phyloP scores from a whole-genome alignment of 2,113 vertebrate genomes.

The Neopipo cinnamomea region DNA sequence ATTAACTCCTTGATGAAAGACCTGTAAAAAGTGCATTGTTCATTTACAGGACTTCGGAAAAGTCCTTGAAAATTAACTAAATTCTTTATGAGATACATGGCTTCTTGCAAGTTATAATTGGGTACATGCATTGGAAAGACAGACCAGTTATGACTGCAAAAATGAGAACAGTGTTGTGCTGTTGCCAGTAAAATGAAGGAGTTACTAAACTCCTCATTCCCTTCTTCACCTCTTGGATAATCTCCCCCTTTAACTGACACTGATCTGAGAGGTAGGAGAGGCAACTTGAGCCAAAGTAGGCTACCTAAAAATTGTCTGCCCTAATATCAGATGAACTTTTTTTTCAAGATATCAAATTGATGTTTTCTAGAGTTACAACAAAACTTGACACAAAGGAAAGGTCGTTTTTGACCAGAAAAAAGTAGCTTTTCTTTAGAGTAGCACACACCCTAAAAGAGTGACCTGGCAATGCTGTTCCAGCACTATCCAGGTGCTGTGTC shows the following conservation, averaged over 20 bases:
- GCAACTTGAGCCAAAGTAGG: background rate
- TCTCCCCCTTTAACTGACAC: background rate
- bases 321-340: background rate
- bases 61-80: constrained; percentile 35
- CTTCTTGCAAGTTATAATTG: constrained; percentile 35
- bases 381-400: background rate
- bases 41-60: constrained; percentile 17
- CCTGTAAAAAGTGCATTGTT: constrained; percentile 38
- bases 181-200: background rate
- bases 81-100: constrained; percentile 13
- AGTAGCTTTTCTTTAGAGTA: background rate
- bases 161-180: background rate
- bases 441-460: background rate
- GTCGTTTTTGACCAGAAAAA: background rate
- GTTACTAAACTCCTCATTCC: background rate
- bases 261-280: background rate
- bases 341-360: background rate
- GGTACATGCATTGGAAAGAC: background rate
- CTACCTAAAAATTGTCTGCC: background rate
- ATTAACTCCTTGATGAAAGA: constrained; percentile 64
- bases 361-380: background rate
- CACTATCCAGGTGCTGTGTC: background rate
- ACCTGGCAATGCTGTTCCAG: background rate
- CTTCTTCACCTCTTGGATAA: background rate
- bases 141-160: background rate